Evolutionary conservation across 2,797 vertebrate species (phyloP).

Genomic region (Cynodonichthys magdalenae): DNA sequence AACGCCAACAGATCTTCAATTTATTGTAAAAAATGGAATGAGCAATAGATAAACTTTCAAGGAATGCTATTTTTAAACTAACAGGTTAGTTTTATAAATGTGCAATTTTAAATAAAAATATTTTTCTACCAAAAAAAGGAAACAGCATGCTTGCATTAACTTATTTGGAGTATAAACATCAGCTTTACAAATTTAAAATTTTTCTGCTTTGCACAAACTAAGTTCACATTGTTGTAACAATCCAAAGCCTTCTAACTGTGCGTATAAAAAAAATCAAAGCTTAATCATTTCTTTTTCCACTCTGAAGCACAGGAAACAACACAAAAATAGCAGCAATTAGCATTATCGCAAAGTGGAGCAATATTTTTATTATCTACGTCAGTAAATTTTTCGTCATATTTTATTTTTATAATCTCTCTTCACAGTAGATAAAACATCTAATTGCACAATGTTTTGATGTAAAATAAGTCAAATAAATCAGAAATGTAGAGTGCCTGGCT

Average conservation of each 20-base stretch:
- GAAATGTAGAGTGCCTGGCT: conserved; percentile 21
- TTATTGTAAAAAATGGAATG: no score
- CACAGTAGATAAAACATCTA: conserved; percentile 30
- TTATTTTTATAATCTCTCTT: conserved; percentile 10
- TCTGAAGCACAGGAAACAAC: background rate
- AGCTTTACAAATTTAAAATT: conserved; percentile 35
- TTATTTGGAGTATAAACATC: conserved; percentile 28
- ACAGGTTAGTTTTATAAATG: background rate
- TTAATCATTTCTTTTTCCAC: background rate
- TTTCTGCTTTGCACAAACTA: conserved; percentile 40
- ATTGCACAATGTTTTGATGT: conserved; percentile 52
- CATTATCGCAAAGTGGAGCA: conserved; percentile 16
- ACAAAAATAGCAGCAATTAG: conserved; percentile 23
- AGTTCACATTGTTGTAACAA: conserved; percentile 20
- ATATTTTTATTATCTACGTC: conserved; percentile 20
- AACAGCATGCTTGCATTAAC: no score
- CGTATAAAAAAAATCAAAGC: conserved; percentile 9
- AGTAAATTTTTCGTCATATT: conserved; percentile 12
- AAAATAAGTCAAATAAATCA: conserved; percentile 46
- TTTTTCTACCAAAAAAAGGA: no score
- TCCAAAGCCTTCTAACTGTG: conserved; percentile 4
- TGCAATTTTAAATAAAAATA: no score
- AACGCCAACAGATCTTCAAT: no score
- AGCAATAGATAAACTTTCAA: no score
- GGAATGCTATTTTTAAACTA: conserved; percentile 17